phyloP scores from a whole-genome alignment of 2,797 vertebrate genomes.

The Danio jaintianensis region DNA sequence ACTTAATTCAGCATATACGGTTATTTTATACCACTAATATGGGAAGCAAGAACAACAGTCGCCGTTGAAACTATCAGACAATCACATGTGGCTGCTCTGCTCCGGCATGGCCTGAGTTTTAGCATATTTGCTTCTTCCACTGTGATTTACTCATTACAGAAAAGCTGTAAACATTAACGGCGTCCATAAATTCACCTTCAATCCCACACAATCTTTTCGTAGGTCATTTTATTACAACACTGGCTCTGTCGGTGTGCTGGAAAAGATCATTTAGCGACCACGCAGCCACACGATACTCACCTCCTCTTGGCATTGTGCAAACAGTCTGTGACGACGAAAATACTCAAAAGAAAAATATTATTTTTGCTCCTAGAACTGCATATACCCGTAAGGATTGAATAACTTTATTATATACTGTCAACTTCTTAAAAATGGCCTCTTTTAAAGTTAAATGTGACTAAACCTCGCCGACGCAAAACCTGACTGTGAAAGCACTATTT shows the following conservation, averaged over 20 bases:
- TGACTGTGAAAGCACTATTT: background rate
- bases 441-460: background rate
- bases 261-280: background rate
- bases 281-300: conserved; percentile 67
- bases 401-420: background rate
- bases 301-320: conserved; percentile 79
- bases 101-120: conserved; percentile 28
- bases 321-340: background rate
- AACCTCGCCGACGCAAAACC: background rate
- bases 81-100: conserved; percentile 11
- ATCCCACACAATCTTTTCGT: too few relatives aligned
- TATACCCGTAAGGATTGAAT: too few relatives aligned
- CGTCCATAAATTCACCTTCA: background rate
- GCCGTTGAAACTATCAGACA: background rate
- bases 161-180: background rate
- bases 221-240: background rate
- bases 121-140: background rate
- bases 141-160: background rate
- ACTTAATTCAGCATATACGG: too few relatives aligned
- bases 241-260: background rate
- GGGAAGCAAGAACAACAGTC: background rate
- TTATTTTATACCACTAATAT: background rate
- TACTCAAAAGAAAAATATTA: background rate
- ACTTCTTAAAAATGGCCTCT: background rate
- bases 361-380: background rate